Base-by-base conservation (phyloP, 2,888 invertebrate genomes). In the Rotaria magnacalcarata region DNA sequence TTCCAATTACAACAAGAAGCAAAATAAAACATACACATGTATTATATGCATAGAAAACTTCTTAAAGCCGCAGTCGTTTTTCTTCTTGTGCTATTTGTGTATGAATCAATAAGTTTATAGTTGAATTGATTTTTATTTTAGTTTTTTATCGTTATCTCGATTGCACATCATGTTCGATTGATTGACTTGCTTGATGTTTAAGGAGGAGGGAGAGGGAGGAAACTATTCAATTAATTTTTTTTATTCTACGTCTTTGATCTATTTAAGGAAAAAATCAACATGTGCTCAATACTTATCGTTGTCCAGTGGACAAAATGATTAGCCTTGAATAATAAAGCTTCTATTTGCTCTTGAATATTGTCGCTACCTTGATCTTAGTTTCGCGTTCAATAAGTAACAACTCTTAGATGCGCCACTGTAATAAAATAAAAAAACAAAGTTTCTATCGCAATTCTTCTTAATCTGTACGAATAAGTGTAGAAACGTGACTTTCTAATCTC, bases 111-210 rank as follows among this genome's bases (percentile, higher is more conserved):
- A n/a, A 67, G 34, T 67, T 67, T 67, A 34, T 67, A 67, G 16
- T 67, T 67, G 67, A 67, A 34, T 67, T 67, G 67, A 67, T 67
- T 67, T 67, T 16, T 19, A 52, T 52, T 34, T 34, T 34, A 34
- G 34, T 34, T 34, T 34, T 67, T 67, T 67, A 67, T 67, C 67
- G 67, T 67, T 67, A 67, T 67, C 67, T 67, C 67, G 34, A 67
- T 67, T 67, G 67, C 67, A 67, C 67, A 67, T 67, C 67, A 67
- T 67, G 58, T 60, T 27, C 58, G 58, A 60, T 60, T 60, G 58
- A 60, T 60, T 60, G 24, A 27, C 58, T 60, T 60, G 58, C 58
- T 60, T 60, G 58, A 60, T 60, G 58, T 60, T 60, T 60, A 11
- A 60, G 14, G 8, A 27, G 2, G 11, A 14, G 14, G 14, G 58